Percentiles rank a stretch among this genome's conserved stretches.
Evolutionary conservation across 2,113 vertebrate genomes (phyloP).

Genomic region (Triplophysa dalaica): DNA sequence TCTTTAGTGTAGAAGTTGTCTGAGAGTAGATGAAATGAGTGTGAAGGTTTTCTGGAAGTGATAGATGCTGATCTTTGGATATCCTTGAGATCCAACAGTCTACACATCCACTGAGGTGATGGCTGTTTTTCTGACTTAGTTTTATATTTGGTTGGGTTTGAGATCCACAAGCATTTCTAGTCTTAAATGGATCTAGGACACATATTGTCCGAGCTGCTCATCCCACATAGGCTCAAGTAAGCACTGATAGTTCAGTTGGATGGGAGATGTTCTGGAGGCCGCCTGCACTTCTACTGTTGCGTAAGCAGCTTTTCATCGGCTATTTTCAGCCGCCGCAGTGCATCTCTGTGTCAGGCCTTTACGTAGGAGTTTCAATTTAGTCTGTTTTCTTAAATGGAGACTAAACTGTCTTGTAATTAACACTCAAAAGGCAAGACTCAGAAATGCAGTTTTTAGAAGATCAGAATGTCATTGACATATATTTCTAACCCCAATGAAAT

Average conservation of each 20-base stretch:
- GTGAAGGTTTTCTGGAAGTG: too few species aligned
- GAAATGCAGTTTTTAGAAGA: neutral
- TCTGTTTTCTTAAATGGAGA: slow-evolving; percentile 23
- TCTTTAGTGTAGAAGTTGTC: too few species aligned
- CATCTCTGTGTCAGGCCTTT: neutral
- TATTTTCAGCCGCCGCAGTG: slow-evolving; percentile 25
- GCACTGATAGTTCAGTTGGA: slow-evolving; percentile 25
- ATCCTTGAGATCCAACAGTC: too few species aligned
- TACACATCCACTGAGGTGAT: too few species aligned
- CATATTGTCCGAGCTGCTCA: neutral
- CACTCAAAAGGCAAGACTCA: neutral
- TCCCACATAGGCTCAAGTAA: slow-evolving; percentile 19
- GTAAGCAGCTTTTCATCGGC: slow-evolving; percentile 30
- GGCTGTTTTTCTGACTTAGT: too few species aligned
- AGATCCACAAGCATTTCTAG: neutral
- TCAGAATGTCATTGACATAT: neutral
- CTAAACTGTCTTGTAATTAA: slow-evolving; percentile 2
- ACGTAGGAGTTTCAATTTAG: slow-evolving; percentile 12
- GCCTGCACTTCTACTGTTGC: slow-evolving; percentile 9
- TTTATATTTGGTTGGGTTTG: too few species aligned
- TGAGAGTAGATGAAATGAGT: too few species aligned
- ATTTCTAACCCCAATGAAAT: neutral
- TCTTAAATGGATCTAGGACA: neutral
- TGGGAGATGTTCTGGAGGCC: slow-evolving; percentile 12
- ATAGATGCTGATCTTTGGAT: too few species aligned